Evolutionary conservation across 2,888 invertebrate genomes (phyloP).

Genomic region (Lasioglossum villosulum): DNA sequence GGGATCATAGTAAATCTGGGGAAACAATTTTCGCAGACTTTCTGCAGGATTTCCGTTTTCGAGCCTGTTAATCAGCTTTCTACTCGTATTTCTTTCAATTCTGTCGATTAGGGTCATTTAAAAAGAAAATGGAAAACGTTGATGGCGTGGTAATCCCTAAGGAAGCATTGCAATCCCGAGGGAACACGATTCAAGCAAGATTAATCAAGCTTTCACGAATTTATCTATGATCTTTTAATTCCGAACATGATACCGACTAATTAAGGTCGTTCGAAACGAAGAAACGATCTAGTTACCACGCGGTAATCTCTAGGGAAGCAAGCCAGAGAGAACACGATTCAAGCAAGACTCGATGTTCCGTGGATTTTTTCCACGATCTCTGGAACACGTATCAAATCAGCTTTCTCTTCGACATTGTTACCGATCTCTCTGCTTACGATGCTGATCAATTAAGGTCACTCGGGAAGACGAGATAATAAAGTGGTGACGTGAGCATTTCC

Average conservation of each 20-base stretch:
- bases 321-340: not conserved
- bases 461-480: not conserved
- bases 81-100: not conserved
- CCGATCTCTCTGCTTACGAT: not conserved
- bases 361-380: too few species aligned
- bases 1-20: too few species aligned
- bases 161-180: too few species aligned
- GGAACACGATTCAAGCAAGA: not conserved
- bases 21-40: not conserved
- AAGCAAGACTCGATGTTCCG: too few species aligned
- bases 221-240: too few species aligned
- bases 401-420: not conserved
- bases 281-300: not conserved
- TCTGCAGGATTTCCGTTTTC: not conserved
- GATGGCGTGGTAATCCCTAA: too few species aligned
- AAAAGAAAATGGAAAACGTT: too few species aligned
- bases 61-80: not conserved
- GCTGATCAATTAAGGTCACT: not conserved
- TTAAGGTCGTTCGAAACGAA: not conserved
- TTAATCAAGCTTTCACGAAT: not conserved
- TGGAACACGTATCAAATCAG: not conserved
- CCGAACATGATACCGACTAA: not conserved
- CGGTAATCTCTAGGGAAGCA: not conserved
- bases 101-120: too few species aligned
- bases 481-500: not conserved